Conservation (phyloP, 2,113 vertebrate species). For the Peromyscus californicus region DNA sequence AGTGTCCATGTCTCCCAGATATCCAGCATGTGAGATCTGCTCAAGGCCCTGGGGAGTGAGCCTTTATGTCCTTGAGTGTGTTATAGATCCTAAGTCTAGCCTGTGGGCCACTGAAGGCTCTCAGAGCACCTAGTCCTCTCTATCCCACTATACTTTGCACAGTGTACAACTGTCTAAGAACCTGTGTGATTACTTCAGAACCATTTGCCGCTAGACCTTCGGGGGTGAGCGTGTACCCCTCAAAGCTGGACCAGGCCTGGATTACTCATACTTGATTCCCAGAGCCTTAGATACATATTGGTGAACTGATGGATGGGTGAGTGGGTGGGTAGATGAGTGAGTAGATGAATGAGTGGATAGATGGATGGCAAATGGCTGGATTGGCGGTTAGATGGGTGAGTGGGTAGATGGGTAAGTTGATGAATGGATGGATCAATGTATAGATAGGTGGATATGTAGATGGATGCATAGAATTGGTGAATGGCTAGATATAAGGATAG, state of each 20-base stretch:
- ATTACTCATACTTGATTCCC: neutral
- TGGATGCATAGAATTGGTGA: neutral
- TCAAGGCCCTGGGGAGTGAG: neutral
- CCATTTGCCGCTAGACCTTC: neutral
- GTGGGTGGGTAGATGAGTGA: neutral
- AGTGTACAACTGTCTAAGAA: neutral
- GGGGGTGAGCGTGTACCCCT: neutral
- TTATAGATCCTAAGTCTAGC: neutral
- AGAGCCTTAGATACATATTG: neutral
- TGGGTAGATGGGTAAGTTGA: neutral
- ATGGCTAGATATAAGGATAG: neutral
- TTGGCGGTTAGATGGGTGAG: neutral
- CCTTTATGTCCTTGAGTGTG: neutral
- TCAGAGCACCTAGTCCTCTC: neutral
- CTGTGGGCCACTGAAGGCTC: rapidly evolving
- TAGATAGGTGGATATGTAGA: neutral
- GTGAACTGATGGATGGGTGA: neutral
- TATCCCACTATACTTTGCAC: neutral
- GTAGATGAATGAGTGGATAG: neutral
- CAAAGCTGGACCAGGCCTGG: neutral
- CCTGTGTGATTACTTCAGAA: neutral
- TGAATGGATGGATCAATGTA: neutral
- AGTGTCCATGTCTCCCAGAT: neutral
- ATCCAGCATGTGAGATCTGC: neutral
- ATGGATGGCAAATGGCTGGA: neutral